Evolutionary conservation across 2,888 invertebrate species (phyloP), one percentile per base, ranked within the genome.

Genomic region (Andrena haemorrhoa): DNA sequence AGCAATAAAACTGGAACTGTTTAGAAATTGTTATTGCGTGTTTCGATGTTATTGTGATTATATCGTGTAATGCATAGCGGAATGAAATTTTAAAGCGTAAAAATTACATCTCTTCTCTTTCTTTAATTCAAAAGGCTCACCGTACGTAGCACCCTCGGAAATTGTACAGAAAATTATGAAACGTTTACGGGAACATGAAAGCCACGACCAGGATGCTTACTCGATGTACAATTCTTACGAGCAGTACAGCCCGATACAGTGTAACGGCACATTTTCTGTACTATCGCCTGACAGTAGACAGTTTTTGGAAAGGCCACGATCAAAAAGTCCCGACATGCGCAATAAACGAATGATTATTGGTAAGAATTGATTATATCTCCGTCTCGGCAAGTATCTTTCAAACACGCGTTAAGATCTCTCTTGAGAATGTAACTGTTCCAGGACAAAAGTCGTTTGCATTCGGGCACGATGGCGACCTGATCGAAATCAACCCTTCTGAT

Each of bases 91-190:
- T n/a, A 4, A 12, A 16, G 5, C 3, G 35, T 56, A 16, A 35
- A 35, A 31, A 71, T 82, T 26, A 66, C 35, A 47, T 66, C 10
- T 58, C n/a, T 69, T 41, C n/a, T 33, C 49, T 66, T 66, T 84
- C 64, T 88, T 41, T 41, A 41, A 41, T 41, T 86, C 94, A 94
- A 58, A 94, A 96, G 97, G 97, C 94, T 96, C 96, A 94, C 97
- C 96, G 81, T 96, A 97, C 95, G 95, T 96, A 95, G 96, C 96
- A 93, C 97, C 97, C 82, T 97, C 97, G 91, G 96, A 96, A 94
- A 97, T 97, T 94, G 97, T 97, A 93, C 96, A 97, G 94, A 97
- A 97, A 93, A 97, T 97, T 90, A 97, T 97, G 95, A 96, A 97
- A 87, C 95, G 96, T 31, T 85, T 94, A 41, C 93, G 93, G 6